Conservation (phyloP, 2,888 invertebrate species). For the Chelonus formosanus region DNA sequence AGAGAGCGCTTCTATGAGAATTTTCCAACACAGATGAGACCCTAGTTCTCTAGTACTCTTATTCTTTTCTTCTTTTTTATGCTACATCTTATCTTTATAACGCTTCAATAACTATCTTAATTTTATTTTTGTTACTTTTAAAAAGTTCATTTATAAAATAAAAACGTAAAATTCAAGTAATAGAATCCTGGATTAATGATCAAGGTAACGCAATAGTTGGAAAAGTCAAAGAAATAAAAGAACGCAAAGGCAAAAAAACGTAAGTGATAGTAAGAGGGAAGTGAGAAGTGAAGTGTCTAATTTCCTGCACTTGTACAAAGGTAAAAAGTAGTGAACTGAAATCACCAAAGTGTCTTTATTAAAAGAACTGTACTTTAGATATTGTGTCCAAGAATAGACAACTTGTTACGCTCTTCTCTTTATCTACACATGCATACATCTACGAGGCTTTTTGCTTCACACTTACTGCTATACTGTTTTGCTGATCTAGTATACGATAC, state of each 20-base stretch:
- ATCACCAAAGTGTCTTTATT: constrained; percentile 17
- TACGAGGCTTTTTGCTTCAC: too few relatives aligned
- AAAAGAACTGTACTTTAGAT: neutral
- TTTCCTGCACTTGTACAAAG: constrained; percentile 5
- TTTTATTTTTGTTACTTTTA: neutral
- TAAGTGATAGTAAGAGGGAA: neutral
- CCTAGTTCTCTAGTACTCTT: neutral
- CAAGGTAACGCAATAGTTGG: constrained; percentile 1
- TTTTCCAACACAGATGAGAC: constrained; percentile 6
- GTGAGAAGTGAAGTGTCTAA: constrained; percentile 8
- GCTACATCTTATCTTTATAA: constrained; percentile 2
- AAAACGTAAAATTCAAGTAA: constrained; percentile 15
- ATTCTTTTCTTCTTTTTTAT: neutral
- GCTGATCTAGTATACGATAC: too few relatives aligned
- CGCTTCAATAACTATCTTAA: constrained; percentile 2
- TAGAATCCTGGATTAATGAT: constrained; percentile 18
- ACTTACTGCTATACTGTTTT: too few relatives aligned
- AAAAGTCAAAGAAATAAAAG: neutral
- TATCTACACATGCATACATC: neutral
- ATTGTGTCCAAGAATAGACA: neutral
- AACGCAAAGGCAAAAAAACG: neutral
- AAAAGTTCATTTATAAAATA: constrained; percentile 3
- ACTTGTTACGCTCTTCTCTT: constrained; percentile 6
- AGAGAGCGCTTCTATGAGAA: neutral
- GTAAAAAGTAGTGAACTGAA: constrained; percentile 6